phyloP scores from a whole-genome alignment of 2,797 vertebrate species.

The Kryptolebias ocellatus region DNA sequence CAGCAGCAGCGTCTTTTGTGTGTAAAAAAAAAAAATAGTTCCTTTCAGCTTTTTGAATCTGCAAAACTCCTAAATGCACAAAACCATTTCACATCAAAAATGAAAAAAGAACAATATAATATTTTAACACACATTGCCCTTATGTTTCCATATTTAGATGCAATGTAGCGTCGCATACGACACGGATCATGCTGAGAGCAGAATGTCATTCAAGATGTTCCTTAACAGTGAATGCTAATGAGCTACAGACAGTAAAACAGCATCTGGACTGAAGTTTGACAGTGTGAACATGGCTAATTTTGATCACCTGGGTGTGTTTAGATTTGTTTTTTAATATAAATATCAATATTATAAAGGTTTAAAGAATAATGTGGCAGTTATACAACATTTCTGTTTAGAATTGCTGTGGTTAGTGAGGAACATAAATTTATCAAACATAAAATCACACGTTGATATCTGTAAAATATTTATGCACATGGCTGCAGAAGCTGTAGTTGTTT shows the following conservation, averaged over 20 bases:
- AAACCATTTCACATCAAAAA: background rate
- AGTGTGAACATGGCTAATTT: background rate
- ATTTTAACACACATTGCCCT: background rate
- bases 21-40: background rate
- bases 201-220: background rate
- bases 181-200: background rate
- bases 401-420: background rate
- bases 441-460: too few relatives aligned
- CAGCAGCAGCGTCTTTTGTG: background rate
- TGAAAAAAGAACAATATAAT: background rate
- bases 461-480: too few relatives aligned
- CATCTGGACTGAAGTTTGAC: constrained; percentile 4
- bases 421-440: background rate
- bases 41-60: background rate
- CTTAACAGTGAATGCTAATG: background rate
- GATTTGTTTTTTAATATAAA: background rate
- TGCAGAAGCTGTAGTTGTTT: too few relatives aligned
- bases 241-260: background rate
- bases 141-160: background rate
- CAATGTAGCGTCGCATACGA: background rate
- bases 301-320: background rate
- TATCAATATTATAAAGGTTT: background rate
- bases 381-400: background rate
- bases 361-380: background rate
- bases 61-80: background rate